Base-by-base conservation (phyloP, 2,797 vertebrate genomes). In the Characodon lateralis region DNA sequence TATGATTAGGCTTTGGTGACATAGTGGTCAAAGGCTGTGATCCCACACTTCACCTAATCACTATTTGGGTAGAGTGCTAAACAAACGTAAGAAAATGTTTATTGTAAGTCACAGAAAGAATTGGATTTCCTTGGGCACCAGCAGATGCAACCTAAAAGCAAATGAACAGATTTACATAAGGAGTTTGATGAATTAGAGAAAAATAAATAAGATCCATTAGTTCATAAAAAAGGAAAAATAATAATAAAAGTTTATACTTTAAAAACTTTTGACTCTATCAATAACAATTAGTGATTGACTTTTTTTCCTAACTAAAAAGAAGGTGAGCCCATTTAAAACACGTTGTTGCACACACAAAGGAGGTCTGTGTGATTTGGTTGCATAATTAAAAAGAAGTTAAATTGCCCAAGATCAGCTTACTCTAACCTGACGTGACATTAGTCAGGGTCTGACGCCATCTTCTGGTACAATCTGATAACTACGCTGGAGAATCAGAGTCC, bases 381-480 rank as follows among this genome's bases (percentile, higher is more conserved):
- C 26, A 16, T 31, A 5, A 18, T n/a, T 31, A 61, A 26, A 20
- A 61, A 61, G 6, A 65, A 20, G 55, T 59, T 20, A 61, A 73
- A 61, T 28, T 3, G 24, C 26, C 51, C 13, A 43, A 10, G 35
- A 66, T 13, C 10, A 20, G 28, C 6, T 51, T 24, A 56, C 4
- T 53, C 1, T 20, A 56, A 71, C 0, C 16, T 43, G 26, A 61
- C 22, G 7, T 24, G 10, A 39, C 14, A 31, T 39, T 59, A 63
- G 26, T 20, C 2, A 73, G 43, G n/a, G 35, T 14, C 22, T 72
- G n/a, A 43, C 55, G 65, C 79, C 87, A 41, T 80, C 1, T 31
- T 6, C 82, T 84, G 92, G 87, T 14, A 28, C 6, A 69, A 3
- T 3, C 3, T 6, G 1, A 77, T 5, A 77, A 83, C 78, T 87